phyloP scores from a whole-genome alignment of 1,140 invertebrate species.

The Macrotrachela quadricornifera region DNA sequence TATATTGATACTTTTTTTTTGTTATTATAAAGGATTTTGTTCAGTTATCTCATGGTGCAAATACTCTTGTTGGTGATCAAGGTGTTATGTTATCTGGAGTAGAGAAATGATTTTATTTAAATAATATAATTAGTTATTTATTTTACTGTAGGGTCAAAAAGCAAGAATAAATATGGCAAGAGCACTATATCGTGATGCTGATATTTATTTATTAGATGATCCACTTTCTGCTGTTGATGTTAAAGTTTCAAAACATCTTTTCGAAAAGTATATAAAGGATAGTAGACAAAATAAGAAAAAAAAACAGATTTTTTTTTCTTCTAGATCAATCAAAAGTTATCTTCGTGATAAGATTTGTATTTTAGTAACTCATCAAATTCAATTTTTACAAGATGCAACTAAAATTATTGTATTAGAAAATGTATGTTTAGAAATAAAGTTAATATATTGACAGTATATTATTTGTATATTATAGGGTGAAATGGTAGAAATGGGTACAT shows the following conservation, averaged over 20 bases:
- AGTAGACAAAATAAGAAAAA: neutral
- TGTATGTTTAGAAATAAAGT: constrained; percentile 27
- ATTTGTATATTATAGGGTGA: too few relatives aligned
- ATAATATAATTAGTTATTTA: too few relatives aligned
- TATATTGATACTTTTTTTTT: neutral
- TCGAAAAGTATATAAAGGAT: constrained; percentile 52
- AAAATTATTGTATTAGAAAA: constrained; percentile 48
- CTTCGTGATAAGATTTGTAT: constrained; percentile 55
- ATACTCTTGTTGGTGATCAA: constrained; percentile 64
- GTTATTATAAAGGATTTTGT: constrained; percentile 41
- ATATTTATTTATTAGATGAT: constrained; percentile 76
- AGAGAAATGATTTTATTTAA: constrained; percentile 30
- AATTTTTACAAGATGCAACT: constrained; percentile 52
- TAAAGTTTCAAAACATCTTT: constrained; percentile 60
- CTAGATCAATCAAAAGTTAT: constrained; percentile 35
- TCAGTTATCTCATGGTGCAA: constrained; percentile 52
- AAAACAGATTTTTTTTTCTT: too few relatives aligned
- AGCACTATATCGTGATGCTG: constrained; percentile 50
- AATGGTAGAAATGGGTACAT: too few relatives aligned
- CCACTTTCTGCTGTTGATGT: constrained; percentile 68
- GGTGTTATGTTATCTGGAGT: constrained; percentile 66
- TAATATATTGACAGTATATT: too few relatives aligned
- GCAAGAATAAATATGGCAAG: constrained; percentile 25
- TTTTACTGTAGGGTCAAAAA: too few relatives aligned
- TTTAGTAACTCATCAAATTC: constrained; percentile 60